Conservation (phyloP, 2,797 vertebrate species). For the Danio jaintianensis region DNA sequence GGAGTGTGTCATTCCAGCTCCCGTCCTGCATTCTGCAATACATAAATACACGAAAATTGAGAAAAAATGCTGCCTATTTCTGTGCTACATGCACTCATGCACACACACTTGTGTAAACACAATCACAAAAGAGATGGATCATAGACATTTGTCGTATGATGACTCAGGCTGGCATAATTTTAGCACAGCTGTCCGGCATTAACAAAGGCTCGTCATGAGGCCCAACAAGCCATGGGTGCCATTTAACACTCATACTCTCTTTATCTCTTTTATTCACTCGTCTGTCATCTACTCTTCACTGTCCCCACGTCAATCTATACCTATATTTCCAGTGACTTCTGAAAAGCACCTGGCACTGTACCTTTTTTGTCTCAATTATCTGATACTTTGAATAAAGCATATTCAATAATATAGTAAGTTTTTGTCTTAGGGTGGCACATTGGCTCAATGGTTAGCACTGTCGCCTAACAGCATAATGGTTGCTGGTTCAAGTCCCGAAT, state of each 20-base stretch:
- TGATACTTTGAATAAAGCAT: background rate
- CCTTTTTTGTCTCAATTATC: background rate
- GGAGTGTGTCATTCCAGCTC: slow-evolving; percentile 80
- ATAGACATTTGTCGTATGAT: slow-evolving; percentile 60
- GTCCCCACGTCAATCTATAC: slow-evolving; percentile 22
- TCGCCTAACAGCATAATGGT: too few species aligned
- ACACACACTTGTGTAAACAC: slow-evolving; percentile 14
- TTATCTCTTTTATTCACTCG: slow-evolving; percentile 27
- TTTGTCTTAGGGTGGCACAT: too few species aligned
- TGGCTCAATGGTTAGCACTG: too few species aligned
- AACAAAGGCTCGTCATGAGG: slow-evolving; percentile 63
- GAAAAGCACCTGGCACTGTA: background rate
- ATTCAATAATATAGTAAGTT: too few species aligned
- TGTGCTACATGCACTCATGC: background rate
- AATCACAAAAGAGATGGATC: slow-evolving; percentile 22
- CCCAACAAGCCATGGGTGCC: slow-evolving; percentile 58
- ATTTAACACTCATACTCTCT: slow-evolving; percentile 59
- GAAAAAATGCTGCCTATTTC: background rate
- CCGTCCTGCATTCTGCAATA: slow-evolving; percentile 88
- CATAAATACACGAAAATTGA: slow-evolving; percentile 25
- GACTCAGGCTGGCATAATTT: slow-evolving; percentile 71
- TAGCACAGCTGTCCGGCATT: slow-evolving; percentile 73
- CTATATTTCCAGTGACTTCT: slow-evolving; percentile 5
- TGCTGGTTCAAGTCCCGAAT: too few species aligned
- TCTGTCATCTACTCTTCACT: slow-evolving; percentile 29